Percentiles rank a stretch among this genome's conserved stretches.
These are phyloP conservation scores for Oreonectes daqikongensis DNA, from an alignment of 2,797 vertebrate species.

Conservation along the genomic window DNA sequence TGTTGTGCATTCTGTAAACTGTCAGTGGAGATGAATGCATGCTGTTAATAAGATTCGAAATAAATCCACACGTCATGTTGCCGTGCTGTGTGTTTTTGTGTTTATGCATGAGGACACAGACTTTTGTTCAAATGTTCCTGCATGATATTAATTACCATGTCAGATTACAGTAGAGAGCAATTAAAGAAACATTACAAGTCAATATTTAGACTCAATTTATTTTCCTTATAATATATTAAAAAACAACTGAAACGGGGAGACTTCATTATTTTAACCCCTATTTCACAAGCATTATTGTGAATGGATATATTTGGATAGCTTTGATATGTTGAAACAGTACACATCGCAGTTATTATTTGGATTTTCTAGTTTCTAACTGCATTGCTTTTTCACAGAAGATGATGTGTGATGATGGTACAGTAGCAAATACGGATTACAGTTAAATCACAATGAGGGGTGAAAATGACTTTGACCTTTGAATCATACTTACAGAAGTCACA, in stretches of 20 bases:
- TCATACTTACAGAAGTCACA: constrained; percentile 2
- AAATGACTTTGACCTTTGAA: constrained; percentile 2
- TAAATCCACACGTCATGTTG: neutral
- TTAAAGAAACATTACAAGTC: too few species aligned
- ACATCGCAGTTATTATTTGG: too few species aligned
- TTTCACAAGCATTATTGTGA: too few species aligned
- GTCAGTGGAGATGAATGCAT: neutral
- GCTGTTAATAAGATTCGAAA: neutral
- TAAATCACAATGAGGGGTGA: neutral
- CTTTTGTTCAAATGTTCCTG: neutral
- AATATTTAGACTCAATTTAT: too few species aligned
- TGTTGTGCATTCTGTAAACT: neutral
- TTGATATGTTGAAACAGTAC: too few species aligned
- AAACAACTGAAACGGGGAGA: too few species aligned
- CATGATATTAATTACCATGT: neutral
- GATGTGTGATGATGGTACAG: neutral
- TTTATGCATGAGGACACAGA: neutral
- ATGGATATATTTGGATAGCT: too few species aligned
- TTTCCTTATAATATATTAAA: too few species aligned
- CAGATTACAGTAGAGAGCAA: neutral
- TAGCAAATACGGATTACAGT: too few species aligned
- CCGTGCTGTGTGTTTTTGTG: too few species aligned
- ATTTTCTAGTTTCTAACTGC: too few species aligned
- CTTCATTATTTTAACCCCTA: too few species aligned
- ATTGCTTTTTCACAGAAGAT: neutral